A percentile compares a stretch with the other conserved stretches of the same genome.
Evolutionary conservation across 2,888 invertebrate species (phyloP).

Genomic region (Sminthurinus aureus): DNA sequence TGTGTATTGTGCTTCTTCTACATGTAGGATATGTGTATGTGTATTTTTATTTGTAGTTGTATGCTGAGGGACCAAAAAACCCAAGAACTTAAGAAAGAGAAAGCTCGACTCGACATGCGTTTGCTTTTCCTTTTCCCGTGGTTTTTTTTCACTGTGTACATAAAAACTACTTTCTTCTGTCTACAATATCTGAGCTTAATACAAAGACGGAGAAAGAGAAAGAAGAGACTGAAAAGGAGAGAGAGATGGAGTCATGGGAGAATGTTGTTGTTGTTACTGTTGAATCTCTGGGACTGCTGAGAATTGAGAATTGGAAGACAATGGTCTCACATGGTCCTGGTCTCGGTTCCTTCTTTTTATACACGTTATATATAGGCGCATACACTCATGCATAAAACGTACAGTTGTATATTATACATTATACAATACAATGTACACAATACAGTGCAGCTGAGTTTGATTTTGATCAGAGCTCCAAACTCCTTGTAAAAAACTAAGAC

Average conservation of each 20-base stretch:
- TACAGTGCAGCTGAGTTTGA: too few relatives aligned
- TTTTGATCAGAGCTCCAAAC: too few relatives aligned
- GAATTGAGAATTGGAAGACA: constrained; percentile 16
- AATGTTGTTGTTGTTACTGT: background rate
- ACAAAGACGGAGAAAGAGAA: background rate
- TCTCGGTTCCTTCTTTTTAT: background rate
- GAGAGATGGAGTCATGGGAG: background rate
- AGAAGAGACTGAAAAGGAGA: background rate
- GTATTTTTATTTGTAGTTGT: background rate
- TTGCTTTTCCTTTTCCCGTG: constrained; percentile 10
- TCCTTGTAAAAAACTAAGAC: too few relatives aligned
- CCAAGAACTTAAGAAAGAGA: background rate
- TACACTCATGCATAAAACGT: too few relatives aligned
- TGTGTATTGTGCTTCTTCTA: background rate
- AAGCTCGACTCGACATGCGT: constrained; percentile 24
- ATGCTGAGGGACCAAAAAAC: constrained; percentile 1
- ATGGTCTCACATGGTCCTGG: constrained; percentile 1
- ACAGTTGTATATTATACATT: too few relatives aligned
- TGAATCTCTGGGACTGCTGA: background rate
- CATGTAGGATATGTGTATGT: background rate
- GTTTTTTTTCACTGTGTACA: constrained; percentile 20
- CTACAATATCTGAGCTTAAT: background rate
- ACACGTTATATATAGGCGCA: background rate
- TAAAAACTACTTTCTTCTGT: constrained; percentile 16
- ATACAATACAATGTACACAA: too few relatives aligned